phyloP scores from a whole-genome alignment of 1,140 invertebrate genomes.

The Calosoma granatense region DNA sequence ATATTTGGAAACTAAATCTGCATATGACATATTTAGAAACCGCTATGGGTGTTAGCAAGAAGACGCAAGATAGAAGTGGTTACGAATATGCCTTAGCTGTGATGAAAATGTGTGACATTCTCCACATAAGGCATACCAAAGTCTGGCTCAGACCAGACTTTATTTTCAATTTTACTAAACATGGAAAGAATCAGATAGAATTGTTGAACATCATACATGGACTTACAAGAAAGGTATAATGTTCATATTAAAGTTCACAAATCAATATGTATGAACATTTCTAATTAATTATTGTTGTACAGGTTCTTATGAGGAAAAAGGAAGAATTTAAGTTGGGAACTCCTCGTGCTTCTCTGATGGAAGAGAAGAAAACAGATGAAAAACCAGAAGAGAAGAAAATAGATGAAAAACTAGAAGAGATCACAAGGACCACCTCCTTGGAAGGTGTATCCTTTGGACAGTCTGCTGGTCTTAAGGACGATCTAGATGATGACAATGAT shows the following conservation, averaged over 20 bases:
- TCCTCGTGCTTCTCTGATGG: slow-evolving; percentile 38
- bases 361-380: slow-evolving; percentile 28
- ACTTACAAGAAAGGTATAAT: slow-evolving; percentile 43
- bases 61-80: slow-evolving; percentile 49
- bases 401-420: slow-evolving; percentile 27
- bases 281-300: too few relatives aligned
- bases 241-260: background rate
- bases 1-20: slow-evolving; percentile 11
- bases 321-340: slow-evolving; percentile 42
- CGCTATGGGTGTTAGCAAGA: slow-evolving; percentile 57
- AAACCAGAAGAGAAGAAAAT: slow-evolving; percentile 24
- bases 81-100: slow-evolving; percentile 63
- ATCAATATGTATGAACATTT: background rate
- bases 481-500: slow-evolving; percentile 67
- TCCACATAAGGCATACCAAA: slow-evolving; percentile 55
- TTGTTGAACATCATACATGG: slow-evolving; percentile 50
- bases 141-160: slow-evolving; percentile 46
- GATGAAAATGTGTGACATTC: slow-evolving; percentile 61
- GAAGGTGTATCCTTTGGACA: slow-evolving; percentile 66
- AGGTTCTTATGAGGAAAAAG: background rate
- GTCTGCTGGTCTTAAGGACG: slow-evolving; percentile 61
- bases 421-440: slow-evolving; percentile 35
- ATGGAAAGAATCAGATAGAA: slow-evolving; percentile 46
- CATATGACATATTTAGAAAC: slow-evolving; percentile 44
- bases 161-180: slow-evolving; percentile 47